A percentile compares a stretch with the other conserved stretches of the same genome.
phyloP scores from a whole-genome alignment of 2,888 invertebrate species.

The Caenorhabditis sp. region DNA sequence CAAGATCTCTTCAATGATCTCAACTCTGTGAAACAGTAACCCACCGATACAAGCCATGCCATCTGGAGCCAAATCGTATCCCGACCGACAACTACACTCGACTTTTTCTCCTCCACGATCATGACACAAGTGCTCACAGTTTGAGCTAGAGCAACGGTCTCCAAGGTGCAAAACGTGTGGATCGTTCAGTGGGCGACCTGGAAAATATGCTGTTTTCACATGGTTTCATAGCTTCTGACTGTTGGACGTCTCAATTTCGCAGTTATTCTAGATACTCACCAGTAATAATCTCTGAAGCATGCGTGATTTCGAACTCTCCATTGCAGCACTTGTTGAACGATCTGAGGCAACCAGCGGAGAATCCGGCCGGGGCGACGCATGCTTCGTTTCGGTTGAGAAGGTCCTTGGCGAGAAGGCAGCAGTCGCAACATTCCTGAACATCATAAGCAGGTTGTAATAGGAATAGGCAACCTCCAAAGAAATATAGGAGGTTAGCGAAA shows the following conservation, averaged over 20 bases:
- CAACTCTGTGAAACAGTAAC: slow-evolving; percentile 34
- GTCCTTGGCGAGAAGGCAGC: slow-evolving; percentile 82
- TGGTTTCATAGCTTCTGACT: background rate
- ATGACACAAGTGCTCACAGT: slow-evolving; percentile 82
- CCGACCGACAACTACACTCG: slow-evolving; percentile 81
- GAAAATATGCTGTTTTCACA: too few relatives aligned
- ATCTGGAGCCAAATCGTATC: slow-evolving; percentile 81
- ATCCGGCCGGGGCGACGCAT: slow-evolving; percentile 80
- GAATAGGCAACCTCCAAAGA: too few relatives aligned
- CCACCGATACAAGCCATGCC: slow-evolving; percentile 80
- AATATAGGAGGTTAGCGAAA: background rate
- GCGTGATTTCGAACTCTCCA: slow-evolving; percentile 67
- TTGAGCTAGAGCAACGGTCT: slow-evolving; percentile 76
- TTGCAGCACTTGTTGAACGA: slow-evolving; percentile 82
- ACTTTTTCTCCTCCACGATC: slow-evolving; percentile 77
- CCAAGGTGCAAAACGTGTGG: slow-evolving; percentile 69
- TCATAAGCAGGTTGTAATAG: too few relatives aligned
- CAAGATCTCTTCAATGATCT: too few relatives aligned
- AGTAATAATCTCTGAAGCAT: slow-evolving; percentile 62
- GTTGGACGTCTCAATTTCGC: background rate
- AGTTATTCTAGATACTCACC: too few relatives aligned
- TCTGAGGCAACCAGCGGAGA: slow-evolving; percentile 78
- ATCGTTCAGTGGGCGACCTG: slow-evolving; percentile 65
- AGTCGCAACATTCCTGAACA: slow-evolving; percentile 83
- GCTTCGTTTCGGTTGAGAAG: slow-evolving; percentile 76